These are phyloP conservation scores for Dinomys branickii DNA, from an alignment of 2,113 vertebrate genomes.

Conservation along the genomic window DNA sequence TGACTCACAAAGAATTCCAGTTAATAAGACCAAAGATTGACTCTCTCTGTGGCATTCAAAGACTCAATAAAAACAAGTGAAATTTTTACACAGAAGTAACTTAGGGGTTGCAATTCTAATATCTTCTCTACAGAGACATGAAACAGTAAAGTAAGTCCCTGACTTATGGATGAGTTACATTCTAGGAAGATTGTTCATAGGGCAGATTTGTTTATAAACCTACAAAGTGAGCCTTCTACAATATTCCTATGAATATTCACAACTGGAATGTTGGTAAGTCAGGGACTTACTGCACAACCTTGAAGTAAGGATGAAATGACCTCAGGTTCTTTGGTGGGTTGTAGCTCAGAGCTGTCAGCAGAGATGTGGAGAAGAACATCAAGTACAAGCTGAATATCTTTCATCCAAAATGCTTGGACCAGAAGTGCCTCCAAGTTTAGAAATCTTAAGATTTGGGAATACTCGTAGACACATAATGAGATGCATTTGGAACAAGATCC, in stretches of 20 bases:
- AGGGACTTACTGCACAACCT: background rate
- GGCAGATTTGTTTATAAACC: background rate
- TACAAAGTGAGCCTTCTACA: background rate
- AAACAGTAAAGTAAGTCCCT: background rate
- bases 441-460: background rate
- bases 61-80: background rate
- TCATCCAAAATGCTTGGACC: background rate
- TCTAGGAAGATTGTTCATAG: background rate
- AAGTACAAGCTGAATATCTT: background rate
- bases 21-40: background rate
- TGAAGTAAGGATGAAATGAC: background rate
- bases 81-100: background rate
- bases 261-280: background rate
- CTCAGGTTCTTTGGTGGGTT: background rate
- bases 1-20: background rate
- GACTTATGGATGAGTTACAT: background rate
- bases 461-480: background rate
- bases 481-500: background rate
- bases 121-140: background rate
- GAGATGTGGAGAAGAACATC: accelerated
- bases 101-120: background rate
- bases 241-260: background rate
- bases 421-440: background rate
- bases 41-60: background rate
- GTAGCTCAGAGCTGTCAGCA: background rate